Base-by-base conservation (phyloP, 2,888 invertebrate species). In the Apotomis turbidana region DNA sequence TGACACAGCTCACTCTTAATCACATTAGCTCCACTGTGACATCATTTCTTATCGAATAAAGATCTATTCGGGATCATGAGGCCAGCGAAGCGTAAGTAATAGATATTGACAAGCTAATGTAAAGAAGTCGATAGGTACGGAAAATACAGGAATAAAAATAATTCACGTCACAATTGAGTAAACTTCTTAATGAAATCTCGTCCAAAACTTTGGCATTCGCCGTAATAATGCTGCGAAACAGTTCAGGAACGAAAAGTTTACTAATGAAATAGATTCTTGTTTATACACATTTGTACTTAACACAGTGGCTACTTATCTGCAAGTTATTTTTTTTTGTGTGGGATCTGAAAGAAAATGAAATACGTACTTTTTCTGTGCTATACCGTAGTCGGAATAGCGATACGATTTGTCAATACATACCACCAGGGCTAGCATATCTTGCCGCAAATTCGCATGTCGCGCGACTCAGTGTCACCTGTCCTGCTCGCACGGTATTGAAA, bases 151-250 rank as follows among this genome's bases (percentile, higher is more conserved):
- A 55, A 66, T 66, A 15, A 66, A 66, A 66, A 66, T 66, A 66
- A 64, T 64, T 64, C 54, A 44, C 54, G 41, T 64, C 12, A 64
- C 63, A 54, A 54, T 64, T 44, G 15, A 54, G 64, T 46, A 44
- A 66, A 66, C 55, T 46, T 66, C 27, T 63, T 54, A 54, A 66
- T 44, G 64, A 12, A 66, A 66, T 66, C 54, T 44, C 64, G 27
- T 64, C 55, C 27, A 44, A 10, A 66, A 66, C 44, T 66, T 66
- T 10, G 44, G 64, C 64, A 66, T 44, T 66, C 54, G 5, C 55
- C 27, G 44, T 66, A 66, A 46, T 66, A 61, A 61, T 13, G 41
- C 52, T 36, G 5, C 44, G 55, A 46, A 66, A 55, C 64, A 44
- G 64, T 66, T 55, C 2, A 8, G 55, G 55, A 66, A 66, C 54